Conservation (phyloP, 2,888 invertebrate species). For the Phalera bucephala region DNA sequence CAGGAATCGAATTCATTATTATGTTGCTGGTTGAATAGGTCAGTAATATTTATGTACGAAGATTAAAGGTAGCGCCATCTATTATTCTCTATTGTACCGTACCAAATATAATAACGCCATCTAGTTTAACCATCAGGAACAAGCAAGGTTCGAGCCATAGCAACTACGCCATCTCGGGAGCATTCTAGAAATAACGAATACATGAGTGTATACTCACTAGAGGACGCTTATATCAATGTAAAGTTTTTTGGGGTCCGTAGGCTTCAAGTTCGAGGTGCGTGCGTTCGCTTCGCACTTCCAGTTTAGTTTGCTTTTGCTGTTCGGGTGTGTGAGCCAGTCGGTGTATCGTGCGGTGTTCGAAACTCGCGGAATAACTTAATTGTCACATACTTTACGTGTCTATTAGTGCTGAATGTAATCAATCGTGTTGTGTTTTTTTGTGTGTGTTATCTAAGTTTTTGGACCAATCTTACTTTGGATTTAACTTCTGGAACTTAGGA, state of each 20-base stretch:
- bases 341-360: conserved; percentile 37
- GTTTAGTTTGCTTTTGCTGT: conserved; percentile 60
- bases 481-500: conserved; percentile 43
- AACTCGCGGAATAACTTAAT: conserved; percentile 72
- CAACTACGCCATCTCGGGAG: too few relatives aligned
- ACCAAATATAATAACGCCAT: background rate
- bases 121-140: too few relatives aligned
- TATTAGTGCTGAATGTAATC: conserved; percentile 44
- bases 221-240: conserved; percentile 2
- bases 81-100: too few relatives aligned
- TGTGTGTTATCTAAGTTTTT: conserved; percentile 34
- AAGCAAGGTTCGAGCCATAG: too few relatives aligned
- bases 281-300: conserved; percentile 11
- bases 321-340: conserved; percentile 41
- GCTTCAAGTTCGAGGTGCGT: conserved; percentile 22
- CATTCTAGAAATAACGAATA: too few relatives aligned
- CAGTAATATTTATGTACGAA: too few relatives aligned
- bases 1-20: too few relatives aligned
- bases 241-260: conserved; percentile 15
- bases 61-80: too few relatives aligned
- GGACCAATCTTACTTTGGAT: conserved; percentile 36
- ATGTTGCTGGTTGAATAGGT: too few relatives aligned
- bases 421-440: conserved; percentile 46
- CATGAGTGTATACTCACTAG: conserved; percentile 3
- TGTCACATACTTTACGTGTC: conserved; percentile 51